Percentiles rank a stretch among this genome's conserved stretches.
These are phyloP conservation scores for Proteles cristata DNA, from an alignment of 2,113 vertebrate genomes.

Conservation along the genomic window DNA sequence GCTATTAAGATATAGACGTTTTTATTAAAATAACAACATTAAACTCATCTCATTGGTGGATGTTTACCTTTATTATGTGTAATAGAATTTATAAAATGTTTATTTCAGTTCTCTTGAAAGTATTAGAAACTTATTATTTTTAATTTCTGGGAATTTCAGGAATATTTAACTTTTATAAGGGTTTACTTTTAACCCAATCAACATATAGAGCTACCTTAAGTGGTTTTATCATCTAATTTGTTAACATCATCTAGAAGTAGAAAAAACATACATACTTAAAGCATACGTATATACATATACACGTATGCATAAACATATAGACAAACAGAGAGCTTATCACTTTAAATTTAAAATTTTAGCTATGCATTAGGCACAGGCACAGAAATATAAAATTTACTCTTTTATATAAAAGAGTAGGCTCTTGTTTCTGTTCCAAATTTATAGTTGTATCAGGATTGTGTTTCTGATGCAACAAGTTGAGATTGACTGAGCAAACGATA, in stretches of 20 bases:
- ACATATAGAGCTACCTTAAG: background rate
- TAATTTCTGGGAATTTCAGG: background rate
- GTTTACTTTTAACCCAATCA: background rate
- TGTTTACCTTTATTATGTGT: background rate
- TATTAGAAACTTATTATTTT: background rate
- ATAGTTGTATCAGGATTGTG: background rate
- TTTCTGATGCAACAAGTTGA: background rate
- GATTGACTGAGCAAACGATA: background rate
- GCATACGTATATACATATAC: background rate
- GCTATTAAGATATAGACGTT: background rate
- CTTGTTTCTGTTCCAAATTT: background rate
- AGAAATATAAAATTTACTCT: background rate
- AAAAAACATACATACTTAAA: background rate
- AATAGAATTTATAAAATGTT: background rate
- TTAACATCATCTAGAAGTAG: background rate
- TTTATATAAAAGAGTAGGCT: background rate
- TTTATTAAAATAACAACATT: background rate
- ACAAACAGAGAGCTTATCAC: background rate
- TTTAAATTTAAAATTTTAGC: background rate
- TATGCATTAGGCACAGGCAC: background rate
- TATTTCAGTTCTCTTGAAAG: background rate
- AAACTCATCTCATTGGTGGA: background rate
- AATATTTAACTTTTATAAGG: background rate
- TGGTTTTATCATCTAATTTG: background rate
- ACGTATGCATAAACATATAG: background rate